phyloP scores from a whole-genome alignment of 2,888 invertebrate species.

The Erebia ligea region DNA sequence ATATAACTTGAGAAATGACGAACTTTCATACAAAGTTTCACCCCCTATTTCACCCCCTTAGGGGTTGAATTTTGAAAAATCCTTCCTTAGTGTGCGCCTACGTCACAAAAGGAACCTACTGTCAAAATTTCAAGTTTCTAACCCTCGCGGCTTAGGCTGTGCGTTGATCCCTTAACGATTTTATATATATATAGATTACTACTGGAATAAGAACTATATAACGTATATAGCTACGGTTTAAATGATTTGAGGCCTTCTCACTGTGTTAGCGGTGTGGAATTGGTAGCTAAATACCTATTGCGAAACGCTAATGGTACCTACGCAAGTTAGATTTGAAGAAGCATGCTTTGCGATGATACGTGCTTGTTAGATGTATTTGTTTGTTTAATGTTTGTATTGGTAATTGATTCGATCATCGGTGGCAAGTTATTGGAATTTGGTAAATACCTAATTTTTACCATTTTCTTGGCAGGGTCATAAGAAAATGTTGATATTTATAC shows the following conservation, averaged over 20 bases:
- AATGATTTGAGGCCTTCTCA: neutral
- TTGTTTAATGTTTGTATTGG: conserved; percentile 26
- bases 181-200: no score
- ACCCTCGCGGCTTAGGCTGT: no score
- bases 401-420: conserved; percentile 15
- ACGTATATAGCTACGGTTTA: neutral
- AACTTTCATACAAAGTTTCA: no score
- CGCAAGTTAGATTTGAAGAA: conserved; percentile 30
- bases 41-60: no score
- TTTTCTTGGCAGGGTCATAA: neutral
- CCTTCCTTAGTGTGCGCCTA: no score
- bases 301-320: conserved; percentile 37
- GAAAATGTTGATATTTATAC: neutral
- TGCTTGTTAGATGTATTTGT: conserved; percentile 28
- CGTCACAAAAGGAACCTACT: no score
- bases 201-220: neutral
- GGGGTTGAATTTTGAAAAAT: no score
- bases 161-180: no score
- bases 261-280: conserved; percentile 27
- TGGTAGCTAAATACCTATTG: conserved; percentile 40
- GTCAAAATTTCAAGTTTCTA: no score
- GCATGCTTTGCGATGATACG: conserved; percentile 27
- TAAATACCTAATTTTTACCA: neutral
- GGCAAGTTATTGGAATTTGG: conserved; percentile 15
- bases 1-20: no score